Percentiles rank a stretch among this genome's conserved stretches.
Evolutionary conservation across 2,888 invertebrate genomes (phyloP).

Genomic region (Caenorhabditis macrosperma): DNA sequence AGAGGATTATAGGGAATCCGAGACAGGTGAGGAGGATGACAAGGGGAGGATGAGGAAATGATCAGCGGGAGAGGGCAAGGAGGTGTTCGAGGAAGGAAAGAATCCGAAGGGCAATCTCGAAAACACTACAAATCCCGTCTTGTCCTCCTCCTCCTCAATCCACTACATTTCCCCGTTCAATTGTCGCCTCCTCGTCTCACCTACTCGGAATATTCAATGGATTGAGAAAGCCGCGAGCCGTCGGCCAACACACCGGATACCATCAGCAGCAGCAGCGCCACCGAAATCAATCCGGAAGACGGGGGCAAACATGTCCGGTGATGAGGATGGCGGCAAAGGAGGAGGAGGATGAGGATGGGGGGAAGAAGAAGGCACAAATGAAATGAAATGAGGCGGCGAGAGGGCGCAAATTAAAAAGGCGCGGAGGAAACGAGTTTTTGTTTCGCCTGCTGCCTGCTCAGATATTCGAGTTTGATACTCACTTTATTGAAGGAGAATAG

Average conservation of each 20-base stretch:
- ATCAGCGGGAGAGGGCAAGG: no score
- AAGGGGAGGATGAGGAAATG: no score
- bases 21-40: no score
- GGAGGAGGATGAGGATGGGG: constrained; percentile 13
- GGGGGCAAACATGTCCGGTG: constrained; percentile 37
- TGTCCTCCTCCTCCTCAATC: no score
- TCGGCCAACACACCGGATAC: no score
- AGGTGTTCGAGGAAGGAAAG: no score
- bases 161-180: background rate
- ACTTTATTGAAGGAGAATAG: background rate
- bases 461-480: constrained; percentile 36
- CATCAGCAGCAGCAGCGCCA: no score
- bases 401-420: constrained; percentile 42
- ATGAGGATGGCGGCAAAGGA: background rate
- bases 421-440: constrained; percentile 26
- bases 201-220: no score
- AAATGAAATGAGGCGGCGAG: constrained; percentile 29
- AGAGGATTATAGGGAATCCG: no score
- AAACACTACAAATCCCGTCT: background rate
- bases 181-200: background rate
- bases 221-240: no score
- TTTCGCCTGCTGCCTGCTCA: constrained; percentile 12
- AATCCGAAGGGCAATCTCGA: background rate
- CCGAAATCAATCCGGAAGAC: constrained; percentile 1
- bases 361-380: no score